Evolutionary conservation across 1,140 invertebrate genomes (phyloP), one percentile per base, ranked within the genome.

Genomic region (Drosophila obscura): DNA sequence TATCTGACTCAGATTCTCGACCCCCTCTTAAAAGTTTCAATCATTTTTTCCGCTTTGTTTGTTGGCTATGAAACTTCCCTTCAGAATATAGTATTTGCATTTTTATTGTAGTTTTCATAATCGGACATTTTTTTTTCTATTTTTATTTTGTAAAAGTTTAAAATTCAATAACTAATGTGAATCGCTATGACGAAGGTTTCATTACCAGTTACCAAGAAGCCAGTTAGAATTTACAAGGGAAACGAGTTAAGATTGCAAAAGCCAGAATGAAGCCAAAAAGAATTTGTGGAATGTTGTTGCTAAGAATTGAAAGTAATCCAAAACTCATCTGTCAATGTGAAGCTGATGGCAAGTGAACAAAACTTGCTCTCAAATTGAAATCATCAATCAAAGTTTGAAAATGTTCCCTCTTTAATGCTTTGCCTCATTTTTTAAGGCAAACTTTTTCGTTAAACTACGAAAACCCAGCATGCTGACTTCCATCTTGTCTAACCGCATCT

Each of bases 101-200:
- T 84, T 83, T 80, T 80, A 76, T 80, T 76, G 61, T 83, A 83
- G 80, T 83, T 83, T 84, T 84, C 76, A 83, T 84, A 83, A 84
- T 83, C 84, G 80, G 80, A 59, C n/a, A 72, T 84, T 73, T 71
- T 71, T 79, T 69, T 79, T 84, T 82, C 26, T 28, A 15, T 52
- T 69, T 68, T 51, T 45, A 24, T 57, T 67, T 19, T 41, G 19
- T 39, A 43, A 72, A 72, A 72, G 66, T 72, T 72, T n/a, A 0
- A 69, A 72, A 72, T 60, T 72, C 55, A 71, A 72, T 72, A 72
- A 71, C 60, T 48, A 31, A 60, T 9, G 65, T 2, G 26, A 72
- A 59, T 48, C 9, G 65, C 46, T 16, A 41, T 31, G 31, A 48
- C 39, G 7, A 52, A 24, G 55, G 35, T 11, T 41, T 22, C 16